Evolutionary conservation across 2,113 vertebrate genomes (phyloP), one percentile per base, ranked within the genome.

Genomic region (Spea multiplicata): DNA sequence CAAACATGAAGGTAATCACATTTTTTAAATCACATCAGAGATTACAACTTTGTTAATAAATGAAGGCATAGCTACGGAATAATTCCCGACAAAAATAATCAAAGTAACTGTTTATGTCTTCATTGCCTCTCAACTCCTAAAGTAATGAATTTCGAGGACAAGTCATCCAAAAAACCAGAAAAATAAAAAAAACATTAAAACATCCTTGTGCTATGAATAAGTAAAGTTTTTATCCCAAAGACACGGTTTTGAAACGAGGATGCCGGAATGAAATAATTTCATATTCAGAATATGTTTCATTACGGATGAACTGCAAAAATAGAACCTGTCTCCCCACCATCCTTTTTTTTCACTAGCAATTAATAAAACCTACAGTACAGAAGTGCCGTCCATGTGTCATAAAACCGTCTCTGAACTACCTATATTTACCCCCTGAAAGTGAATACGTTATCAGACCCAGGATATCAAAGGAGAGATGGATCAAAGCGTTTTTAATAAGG

Each of bases 401-500:
- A 94, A 93, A 94, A 92, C 75, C 94, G 94, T 97, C 95, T 97
- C 95, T 95, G 95, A 97, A 96, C 96, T 97, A 98, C 96, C 95
- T 98, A 96, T 96, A 98, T 98, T 98, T 98, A 97, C 93, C 88
- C 74, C 93, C 94, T 99, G 95, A 98, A 98, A 99, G 96, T 98
- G 97, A 99, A 99, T 99, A 98, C 95, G 98, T 98, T 96, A 99
- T 99, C 95, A 97, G 95, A 92, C 90, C 93, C 86, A 75, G 88
- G 93, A 98, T 97, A 98, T 99, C 97, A 99, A 99, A 99, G 97
- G 92, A 85, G 91, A 85, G 85, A 75, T 84, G 94, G 96, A 98
- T 98, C 96, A 98, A 99, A 99, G 95, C 90, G 84, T 89, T 94
- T 96, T 96, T 99, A 99, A 98, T 99, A 97, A 99, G 97, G 93